Conservation (phyloP, 2,797 vertebrate genomes). For the Vireo griseus region DNA sequence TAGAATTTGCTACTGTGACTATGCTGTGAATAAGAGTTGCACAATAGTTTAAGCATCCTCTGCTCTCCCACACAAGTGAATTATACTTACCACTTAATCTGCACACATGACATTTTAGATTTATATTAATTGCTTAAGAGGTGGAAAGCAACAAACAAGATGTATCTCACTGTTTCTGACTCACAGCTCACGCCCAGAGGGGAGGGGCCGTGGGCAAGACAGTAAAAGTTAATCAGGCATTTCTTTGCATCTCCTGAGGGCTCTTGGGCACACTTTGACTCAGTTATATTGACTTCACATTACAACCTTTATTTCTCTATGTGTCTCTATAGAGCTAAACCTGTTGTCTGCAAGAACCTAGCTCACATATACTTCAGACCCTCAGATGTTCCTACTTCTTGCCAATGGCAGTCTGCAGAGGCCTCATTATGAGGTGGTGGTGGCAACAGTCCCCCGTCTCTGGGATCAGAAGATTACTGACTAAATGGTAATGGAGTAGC, state of each 20-base stretch:
- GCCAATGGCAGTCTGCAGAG: background rate
- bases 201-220: accelerated
- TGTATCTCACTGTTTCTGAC: background rate
- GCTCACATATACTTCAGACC: background rate
- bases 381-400: background rate
- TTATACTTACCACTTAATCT: background rate
- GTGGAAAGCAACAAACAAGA: background rate
- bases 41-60: background rate
- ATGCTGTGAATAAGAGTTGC: background rate
- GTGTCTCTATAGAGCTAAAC: background rate
- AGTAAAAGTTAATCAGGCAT: background rate
- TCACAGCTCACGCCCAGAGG: accelerated
- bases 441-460: background rate
- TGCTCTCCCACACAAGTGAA: background rate
- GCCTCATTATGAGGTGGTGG: background rate
- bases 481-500: background rate
- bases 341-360: background rate
- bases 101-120: background rate
- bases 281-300: background rate
- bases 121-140: background rate
- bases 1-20: background rate
- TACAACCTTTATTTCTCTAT: background rate
- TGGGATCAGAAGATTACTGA: background rate
- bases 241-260: background rate
- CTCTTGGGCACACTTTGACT: background rate